Evolutionary conservation across 1,140 invertebrate genomes (phyloP).

Genomic region (Hirudo medicinalis): DNA sequence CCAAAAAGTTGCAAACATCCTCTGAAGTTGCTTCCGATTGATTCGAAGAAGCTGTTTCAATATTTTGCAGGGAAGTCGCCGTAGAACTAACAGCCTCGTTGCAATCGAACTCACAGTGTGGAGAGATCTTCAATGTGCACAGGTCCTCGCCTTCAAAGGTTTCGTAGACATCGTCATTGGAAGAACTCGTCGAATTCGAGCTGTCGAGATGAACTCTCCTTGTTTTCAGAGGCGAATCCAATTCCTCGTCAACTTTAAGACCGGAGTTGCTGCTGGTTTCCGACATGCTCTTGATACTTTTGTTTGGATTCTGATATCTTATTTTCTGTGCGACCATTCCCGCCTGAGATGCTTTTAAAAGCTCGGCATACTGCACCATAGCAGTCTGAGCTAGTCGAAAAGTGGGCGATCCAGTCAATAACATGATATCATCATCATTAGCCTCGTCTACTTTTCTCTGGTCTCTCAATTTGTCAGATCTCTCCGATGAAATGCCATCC

Average conservation of each 20-base stretch:
- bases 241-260: not conserved
- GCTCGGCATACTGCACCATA: conserved; percentile 17
- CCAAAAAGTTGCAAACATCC: conserved; percentile 11
- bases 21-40: not conserved
- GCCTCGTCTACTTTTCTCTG: no score
- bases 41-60: no score
- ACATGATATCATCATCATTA: not conserved
- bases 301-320: not conserved
- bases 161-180: conserved; percentile 9
- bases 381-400: conserved; percentile 18
- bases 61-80: no score
- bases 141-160: conserved; percentile 15
- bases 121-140: not conserved
- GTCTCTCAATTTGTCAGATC: not conserved
- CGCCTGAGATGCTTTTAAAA: conserved; percentile 15
- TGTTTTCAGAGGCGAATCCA: not conserved
- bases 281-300: not conserved
- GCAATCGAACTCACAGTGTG: not conserved
- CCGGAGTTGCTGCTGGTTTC: not conserved
- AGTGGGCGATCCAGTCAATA: not conserved
- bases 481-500: not conserved
- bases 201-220: not conserved
- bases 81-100: not conserved
- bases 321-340: not conserved
- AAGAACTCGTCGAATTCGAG: not conserved